A percentile compares a stretch with the other conserved stretches of the same genome.
Conservation (phyloP, 1,140 invertebrate genomes). For the Grapholita molesta region DNA sequence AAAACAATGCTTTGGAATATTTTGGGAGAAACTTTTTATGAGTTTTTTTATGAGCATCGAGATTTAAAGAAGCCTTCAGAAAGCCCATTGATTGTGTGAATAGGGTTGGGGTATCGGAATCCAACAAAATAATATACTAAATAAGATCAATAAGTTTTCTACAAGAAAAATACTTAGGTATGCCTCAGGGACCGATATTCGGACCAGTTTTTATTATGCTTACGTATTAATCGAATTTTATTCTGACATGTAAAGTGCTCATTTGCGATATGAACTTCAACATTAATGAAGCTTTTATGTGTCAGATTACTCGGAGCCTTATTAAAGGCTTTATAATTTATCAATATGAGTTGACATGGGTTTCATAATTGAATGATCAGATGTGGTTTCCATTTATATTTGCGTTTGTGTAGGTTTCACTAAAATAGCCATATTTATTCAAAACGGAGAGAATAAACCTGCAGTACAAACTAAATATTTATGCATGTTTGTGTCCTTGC, state of each 20-base stretch:
- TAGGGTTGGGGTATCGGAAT: neutral
- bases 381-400: neutral
- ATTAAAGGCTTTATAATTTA: conserved; percentile 5
- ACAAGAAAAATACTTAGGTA: neutral
- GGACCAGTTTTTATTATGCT: neutral
- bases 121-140: neutral
- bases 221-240: neutral
- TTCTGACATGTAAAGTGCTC: conserved; percentile 4
- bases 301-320: neutral
- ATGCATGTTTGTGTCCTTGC: neutral
- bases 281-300: conserved; percentile 11
- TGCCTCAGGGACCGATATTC: neutral
- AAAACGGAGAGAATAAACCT: neutral
- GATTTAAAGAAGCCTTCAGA: conserved; percentile 19
- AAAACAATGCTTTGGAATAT: conserved; percentile 28
- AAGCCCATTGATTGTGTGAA: neutral
- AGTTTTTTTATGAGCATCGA: conserved; percentile 20
- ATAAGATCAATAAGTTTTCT: neutral
- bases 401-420: neutral
- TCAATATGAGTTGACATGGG: conserved; percentile 4
- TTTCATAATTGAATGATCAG: neutral
- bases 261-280: conserved; percentile 13
- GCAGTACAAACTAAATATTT: neutral
- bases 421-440: neutral
- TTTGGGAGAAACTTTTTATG: conserved; percentile 25